A percentile compares a stretch with the other conserved stretches of the same genome.
Conservation (phyloP, 2,888 invertebrate species). For the Pyralis farinalis region DNA sequence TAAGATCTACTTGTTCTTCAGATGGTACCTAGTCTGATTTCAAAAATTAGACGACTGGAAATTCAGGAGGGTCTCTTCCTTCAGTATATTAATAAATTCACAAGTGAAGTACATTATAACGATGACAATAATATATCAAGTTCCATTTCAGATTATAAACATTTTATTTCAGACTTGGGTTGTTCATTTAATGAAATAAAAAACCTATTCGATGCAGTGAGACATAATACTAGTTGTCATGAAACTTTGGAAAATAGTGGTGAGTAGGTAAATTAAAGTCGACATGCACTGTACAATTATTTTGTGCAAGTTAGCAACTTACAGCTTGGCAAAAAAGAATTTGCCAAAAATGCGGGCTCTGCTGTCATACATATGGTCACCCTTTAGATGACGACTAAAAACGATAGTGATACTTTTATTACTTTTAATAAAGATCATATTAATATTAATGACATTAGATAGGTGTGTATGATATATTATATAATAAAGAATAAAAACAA, state of each 20-base stretch:
- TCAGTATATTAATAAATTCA: slow-evolving; percentile 30
- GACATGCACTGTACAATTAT: no score
- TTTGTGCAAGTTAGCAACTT: no score
- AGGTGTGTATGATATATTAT: no score
- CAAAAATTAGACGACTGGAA: slow-evolving; percentile 55
- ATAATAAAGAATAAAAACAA: no score
- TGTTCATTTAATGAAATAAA: slow-evolving; percentile 38
- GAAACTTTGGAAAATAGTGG: slow-evolving; percentile 40
- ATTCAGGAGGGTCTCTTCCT: slow-evolving; percentile 58
- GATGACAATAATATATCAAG: slow-evolving; percentile 16
- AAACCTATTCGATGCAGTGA: slow-evolving; percentile 51
- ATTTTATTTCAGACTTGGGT: slow-evolving; percentile 31
- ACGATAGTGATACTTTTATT: no score
- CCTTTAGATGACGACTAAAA: no score
- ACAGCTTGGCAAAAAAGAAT: no score
- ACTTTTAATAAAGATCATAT: no score
- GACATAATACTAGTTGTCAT: slow-evolving; percentile 34
- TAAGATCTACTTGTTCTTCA: slow-evolving; percentile 14
- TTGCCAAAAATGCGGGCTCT: no score
- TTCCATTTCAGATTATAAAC: slow-evolving; percentile 26
- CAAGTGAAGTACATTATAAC: slow-evolving; percentile 16
- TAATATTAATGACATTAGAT: no score
- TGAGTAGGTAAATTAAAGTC: slow-evolving; percentile 21
- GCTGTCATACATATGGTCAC: no score
- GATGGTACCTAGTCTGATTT: slow-evolving; percentile 22